Evolutionary conservation across 2,888 invertebrate species (phyloP), one percentile per base, ranked within the genome.

Genomic region (Agonopterix heracliana): DNA sequence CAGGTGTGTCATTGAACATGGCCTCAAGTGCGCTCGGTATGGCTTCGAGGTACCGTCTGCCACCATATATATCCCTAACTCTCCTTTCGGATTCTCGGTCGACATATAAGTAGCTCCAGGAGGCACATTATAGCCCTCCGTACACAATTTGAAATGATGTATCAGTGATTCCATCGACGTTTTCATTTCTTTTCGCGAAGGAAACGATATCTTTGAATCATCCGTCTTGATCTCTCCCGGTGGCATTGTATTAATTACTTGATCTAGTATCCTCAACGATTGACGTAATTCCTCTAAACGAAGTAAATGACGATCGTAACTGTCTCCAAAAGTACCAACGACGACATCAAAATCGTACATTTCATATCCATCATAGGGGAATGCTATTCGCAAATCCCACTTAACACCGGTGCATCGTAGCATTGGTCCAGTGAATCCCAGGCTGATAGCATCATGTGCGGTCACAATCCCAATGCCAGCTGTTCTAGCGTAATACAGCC

Each of bases 71-170:
- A 97, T 90, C 2, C 96, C 97, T 73, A 97, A 91, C 79, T 97
- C 97, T 41, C 93, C 94, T 89, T 96, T 97, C 0, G 97, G 97
- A 49, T 92, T 92, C 78, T 97, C 97, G 2, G 93, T 90, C 26
- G 92, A 90, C 0, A 93, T 93, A 66, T 96, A 97, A 0, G 95
- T 95, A 2, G 90, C 77, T 1, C 97, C 97, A 12, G 97, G 94
- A 1, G 97, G 96, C 14, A 97, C 96, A 34, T 90, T 88, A 73
- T 92, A 94, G 0, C 96, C 97, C 77, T 95, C 93, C 1, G 93
- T 91, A 72, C 93, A 97, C 52, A 95, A 87, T 74, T 97, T 97
- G 77, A 97, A 96, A 71, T 97, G 96, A 76, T 97, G 96, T 64
- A 97, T 97, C 43, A 96, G 80, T 0, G 95, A 91, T 76, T 97